Evolutionary conservation across 2,888 invertebrate genomes (phyloP).

Genomic region (Synergus laeviventris): DNA sequence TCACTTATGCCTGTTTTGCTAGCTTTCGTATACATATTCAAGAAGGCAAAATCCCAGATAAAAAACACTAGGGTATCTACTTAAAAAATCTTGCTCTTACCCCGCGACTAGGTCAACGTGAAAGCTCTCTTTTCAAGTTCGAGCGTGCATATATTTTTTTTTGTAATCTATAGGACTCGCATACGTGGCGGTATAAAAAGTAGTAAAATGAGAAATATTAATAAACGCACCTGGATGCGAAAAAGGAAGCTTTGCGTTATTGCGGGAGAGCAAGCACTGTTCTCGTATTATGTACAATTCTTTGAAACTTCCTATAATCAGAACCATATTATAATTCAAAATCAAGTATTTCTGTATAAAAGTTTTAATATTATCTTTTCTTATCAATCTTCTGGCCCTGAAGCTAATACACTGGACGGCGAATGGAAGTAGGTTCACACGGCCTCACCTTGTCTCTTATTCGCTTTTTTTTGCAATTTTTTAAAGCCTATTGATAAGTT

Average conservation of each 20-base stretch:
- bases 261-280: conserved; percentile 24
- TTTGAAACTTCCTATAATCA: not conserved
- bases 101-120: conserved; percentile 3
- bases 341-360: not conserved
- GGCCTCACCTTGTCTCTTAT: not conserved
- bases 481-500: not conserved
- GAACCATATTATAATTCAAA: not conserved
- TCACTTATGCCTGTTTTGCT: not conserved
- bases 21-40: not conserved
- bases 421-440: not conserved
- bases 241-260: conserved; percentile 1
- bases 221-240: not conserved
- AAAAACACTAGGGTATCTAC: conserved; percentile 6
- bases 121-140: not conserved
- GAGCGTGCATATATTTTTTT: not conserved
- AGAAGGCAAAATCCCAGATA: conserved; percentile 25
- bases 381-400: not conserved
- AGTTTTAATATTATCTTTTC: not conserved
- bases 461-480: not conserved
- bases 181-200: not conserved
- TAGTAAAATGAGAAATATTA: not conserved
- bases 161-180: not conserved
- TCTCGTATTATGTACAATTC: conserved; percentile 5
- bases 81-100: conserved; percentile 15
- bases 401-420: not conserved